These are phyloP conservation scores for Anguilla obscura DNA, from an alignment of 2,797 vertebrate genomes.

Conservation along the genomic window DNA sequence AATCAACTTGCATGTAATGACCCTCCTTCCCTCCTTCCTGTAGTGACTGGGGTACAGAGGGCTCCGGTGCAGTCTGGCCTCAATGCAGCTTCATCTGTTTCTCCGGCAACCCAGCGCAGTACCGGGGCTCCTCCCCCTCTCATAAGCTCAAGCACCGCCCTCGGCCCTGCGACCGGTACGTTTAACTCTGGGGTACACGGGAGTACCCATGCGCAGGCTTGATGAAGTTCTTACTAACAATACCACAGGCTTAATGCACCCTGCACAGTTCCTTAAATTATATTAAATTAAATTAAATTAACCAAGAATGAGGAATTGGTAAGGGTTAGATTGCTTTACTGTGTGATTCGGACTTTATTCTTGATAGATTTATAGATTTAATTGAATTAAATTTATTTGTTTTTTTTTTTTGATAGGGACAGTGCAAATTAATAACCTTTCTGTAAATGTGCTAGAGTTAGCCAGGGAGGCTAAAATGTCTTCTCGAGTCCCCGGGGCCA, in stretches of 20 bases:
- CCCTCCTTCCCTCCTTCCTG: neutral
- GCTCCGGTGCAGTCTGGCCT: conserved; percentile 9
- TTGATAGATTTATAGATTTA: too few species aligned
- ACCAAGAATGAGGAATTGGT: too few species aligned
- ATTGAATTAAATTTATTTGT: too few species aligned
- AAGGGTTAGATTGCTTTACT: too few species aligned
- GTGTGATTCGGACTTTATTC: neutral
- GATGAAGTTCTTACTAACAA: too few species aligned
- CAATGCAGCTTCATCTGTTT: neutral
- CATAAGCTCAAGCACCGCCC: conserved; percentile 61
- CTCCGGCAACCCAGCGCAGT: conserved; percentile 5
- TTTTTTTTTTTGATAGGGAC: too few species aligned
- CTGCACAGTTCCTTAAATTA: neutral
- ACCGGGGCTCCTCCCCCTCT: conserved; percentile 27
- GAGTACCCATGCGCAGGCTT: neutral
- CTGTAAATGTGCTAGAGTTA: too few species aligned
- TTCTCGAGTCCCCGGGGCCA: neutral
- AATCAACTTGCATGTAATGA: neutral
- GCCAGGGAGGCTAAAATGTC: too few species aligned
- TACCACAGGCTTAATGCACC: too few species aligned
- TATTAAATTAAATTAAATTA: too few species aligned
- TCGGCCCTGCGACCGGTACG: conserved; percentile 73
- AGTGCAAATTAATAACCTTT: too few species aligned
- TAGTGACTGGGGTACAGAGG: conserved; percentile 39
- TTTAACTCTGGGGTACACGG: neutral